phyloP scores from a whole-genome alignment of 2,888 invertebrate genomes.

The Agriotes lineatus region DNA sequence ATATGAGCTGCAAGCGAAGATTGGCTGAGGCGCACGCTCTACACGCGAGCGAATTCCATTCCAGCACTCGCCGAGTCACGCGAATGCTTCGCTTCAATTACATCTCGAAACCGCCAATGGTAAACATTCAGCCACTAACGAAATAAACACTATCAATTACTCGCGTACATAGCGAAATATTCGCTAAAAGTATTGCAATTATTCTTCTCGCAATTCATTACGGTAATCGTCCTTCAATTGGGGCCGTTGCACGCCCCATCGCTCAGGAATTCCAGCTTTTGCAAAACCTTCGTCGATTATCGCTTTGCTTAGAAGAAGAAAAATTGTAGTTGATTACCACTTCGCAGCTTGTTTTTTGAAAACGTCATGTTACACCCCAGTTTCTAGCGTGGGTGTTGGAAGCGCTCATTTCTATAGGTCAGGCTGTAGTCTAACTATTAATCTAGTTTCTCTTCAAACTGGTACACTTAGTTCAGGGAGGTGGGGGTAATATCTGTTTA shows the following conservation, averaged over 20 bases:
- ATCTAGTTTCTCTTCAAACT: too few species aligned
- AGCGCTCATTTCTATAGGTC: too few species aligned
- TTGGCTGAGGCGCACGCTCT: slow-evolving; percentile 47
- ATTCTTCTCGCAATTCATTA: slow-evolving; percentile 20
- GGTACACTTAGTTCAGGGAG: too few species aligned
- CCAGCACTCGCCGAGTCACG: slow-evolving; percentile 45
- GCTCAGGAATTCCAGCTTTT: not conserved
- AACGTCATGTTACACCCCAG: not conserved
- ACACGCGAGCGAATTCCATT: slow-evolving; percentile 51
- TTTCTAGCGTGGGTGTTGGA: too few species aligned
- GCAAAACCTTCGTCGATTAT: not conserved
- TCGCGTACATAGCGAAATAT: slow-evolving; percentile 27
- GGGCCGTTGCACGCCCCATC: slow-evolving; percentile 12
- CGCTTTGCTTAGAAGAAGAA: not conserved
- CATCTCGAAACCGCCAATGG: slow-evolving; percentile 39
- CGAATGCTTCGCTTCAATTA: slow-evolving; percentile 46
- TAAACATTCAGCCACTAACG: slow-evolving; percentile 38
- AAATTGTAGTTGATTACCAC: not conserved
- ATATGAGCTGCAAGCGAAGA: slow-evolving; percentile 24
- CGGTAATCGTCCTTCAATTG: slow-evolving; percentile 10
- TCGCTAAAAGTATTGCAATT: slow-evolving; percentile 9
- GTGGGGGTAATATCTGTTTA: too few species aligned
- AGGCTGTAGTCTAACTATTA: too few species aligned
- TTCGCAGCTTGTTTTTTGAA: not conserved
- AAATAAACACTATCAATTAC: slow-evolving; percentile 41